Evolutionary conservation across 2,113 vertebrate genomes (phyloP), one percentile per base, ranked within the genome.

Genomic region (Chloroceryle aenea): DNA sequence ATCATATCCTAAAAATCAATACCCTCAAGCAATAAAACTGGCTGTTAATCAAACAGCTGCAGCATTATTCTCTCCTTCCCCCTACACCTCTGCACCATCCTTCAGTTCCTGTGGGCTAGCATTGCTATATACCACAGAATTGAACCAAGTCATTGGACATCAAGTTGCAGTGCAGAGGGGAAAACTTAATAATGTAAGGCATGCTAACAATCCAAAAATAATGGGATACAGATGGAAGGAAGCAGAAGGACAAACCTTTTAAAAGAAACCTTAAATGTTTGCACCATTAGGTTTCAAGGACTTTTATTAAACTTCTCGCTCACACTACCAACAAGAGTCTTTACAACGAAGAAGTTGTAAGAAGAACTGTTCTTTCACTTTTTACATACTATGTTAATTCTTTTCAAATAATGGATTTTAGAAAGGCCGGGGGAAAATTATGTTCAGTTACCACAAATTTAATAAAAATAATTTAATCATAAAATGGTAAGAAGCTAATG

Each of bases 1-100:
- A 89, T 80, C 22, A 50, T 59, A 71, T 91, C 50, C 42, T 71
- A 79, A 91, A 95, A 94, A 84, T 77, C 84, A 71, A 11, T 75
- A 75, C 12, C 66, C 47, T 77, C 73, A 63, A 82, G 88, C 81
- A 73, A 53, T 56, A 80, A 90, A 92, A 27, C 48, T 52, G 36
- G 48, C 75, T 64, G 10, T 48, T 52, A 72, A 86, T 56, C 62
- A 85, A 87, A 29, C 30, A 87, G 80, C 61, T 71, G 38, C 80
- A 93, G 50, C n/a, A 58, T n/a, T 45, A 45, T 18, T 62, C 32
- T 48, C n/a, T 32, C 38, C 21, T 84, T n/a, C 56, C 12, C 23
- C 42, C 20, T 25, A 66, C 12, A 71, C 4, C 43, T 52, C 58
- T 43, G 56, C 32, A 72, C 43, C 32, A 63, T 7, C 34, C n/a